Conservation (phyloP, 2,888 invertebrate genomes). For the Tipula lateralis region DNA sequence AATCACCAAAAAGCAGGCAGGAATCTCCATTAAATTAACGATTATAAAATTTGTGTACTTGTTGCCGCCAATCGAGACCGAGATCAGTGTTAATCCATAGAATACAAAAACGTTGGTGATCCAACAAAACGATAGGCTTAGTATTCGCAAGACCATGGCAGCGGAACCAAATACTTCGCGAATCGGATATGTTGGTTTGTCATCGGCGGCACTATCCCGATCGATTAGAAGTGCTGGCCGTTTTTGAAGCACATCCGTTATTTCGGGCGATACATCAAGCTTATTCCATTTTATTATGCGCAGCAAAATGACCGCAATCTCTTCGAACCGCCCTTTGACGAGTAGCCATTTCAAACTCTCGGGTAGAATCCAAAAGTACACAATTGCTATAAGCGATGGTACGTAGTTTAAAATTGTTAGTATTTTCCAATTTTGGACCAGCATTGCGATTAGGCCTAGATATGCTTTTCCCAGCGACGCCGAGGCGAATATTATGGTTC, state of each 20-base stretch:
- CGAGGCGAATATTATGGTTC: background rate
- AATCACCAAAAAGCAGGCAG: slow-evolving; percentile 61
- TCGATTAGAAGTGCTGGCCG: background rate
- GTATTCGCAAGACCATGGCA: slow-evolving; percentile 37
- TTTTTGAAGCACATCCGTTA: background rate
- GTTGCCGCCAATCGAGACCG: slow-evolving; percentile 67
- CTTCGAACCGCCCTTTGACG: background rate
- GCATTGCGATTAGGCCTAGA: background rate
- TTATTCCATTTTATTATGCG: slow-evolving; percentile 14
- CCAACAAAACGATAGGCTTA: slow-evolving; percentile 74
- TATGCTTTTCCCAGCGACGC: background rate
- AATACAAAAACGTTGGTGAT: slow-evolving; percentile 73
- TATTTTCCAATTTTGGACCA: slow-evolving; percentile 7
- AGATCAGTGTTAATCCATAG: slow-evolving; percentile 73
- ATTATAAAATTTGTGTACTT: slow-evolving; percentile 71
- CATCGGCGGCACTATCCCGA: background rate
- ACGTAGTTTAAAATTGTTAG: background rate
- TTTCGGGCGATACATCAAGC: background rate
- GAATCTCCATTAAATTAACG: slow-evolving; percentile 59
- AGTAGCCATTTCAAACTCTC: slow-evolving; percentile 9
- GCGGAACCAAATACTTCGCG: slow-evolving; percentile 33
- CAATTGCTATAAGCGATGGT: background rate
- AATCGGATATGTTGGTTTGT: slow-evolving; percentile 30
- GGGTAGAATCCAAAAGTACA: background rate
- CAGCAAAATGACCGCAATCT: background rate